Base-by-base conservation (phyloP, 2,888 invertebrate genomes). In the Lamellibrachia columna region DNA sequence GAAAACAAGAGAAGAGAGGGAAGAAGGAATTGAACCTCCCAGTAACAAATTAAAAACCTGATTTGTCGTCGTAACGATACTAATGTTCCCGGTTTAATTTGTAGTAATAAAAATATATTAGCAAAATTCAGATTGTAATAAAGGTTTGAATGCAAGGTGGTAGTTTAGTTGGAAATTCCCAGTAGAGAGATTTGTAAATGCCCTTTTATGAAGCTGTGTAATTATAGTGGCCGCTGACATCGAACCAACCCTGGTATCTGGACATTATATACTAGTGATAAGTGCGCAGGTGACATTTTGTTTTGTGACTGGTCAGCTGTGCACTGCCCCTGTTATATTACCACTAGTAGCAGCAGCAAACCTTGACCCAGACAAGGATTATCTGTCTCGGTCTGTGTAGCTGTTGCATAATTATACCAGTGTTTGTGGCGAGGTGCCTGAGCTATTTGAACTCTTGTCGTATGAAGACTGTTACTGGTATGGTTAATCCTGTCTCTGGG, bases 341-440 rank as follows among this genome's bases (percentile, higher is more conserved):
- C 15, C 75, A 22, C 75, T 22, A n/a, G 22, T 22, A 15, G 6
- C 15, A n/a, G 75, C n/a, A n/a, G 75, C 75, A 75, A 75, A 75
- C 75, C 75, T 75, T 75, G 75, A 75, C 75, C 75, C 75, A 75
- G 75, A 75, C 75, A n/a, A 6, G 75, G 75, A 75, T 75, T 75
- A 22, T 75, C 75, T 75, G 22, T 75, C 75, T 75, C 22, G 15
- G 75, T 75, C 75, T 75, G 75, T 75, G 22, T 22, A 55, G 75
- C 75, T 11, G 75, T 75, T 75, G 75, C 75, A 75, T 75, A 75
- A 75, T 75, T 15, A 75, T 6, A 15, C 55, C 9, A 55, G 55
- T 55, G 55, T 11, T 22, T 15, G 75, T 75, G 75, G 75, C n/a
- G 22, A 75, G 75, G 55, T 9, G 75, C 75, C 22, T 75, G 75